A percentile compares a stretch with the other conserved stretches of the same genome.
Conservation (phyloP, 2,113 vertebrate species). For the Camelus dromedarius region DNA sequence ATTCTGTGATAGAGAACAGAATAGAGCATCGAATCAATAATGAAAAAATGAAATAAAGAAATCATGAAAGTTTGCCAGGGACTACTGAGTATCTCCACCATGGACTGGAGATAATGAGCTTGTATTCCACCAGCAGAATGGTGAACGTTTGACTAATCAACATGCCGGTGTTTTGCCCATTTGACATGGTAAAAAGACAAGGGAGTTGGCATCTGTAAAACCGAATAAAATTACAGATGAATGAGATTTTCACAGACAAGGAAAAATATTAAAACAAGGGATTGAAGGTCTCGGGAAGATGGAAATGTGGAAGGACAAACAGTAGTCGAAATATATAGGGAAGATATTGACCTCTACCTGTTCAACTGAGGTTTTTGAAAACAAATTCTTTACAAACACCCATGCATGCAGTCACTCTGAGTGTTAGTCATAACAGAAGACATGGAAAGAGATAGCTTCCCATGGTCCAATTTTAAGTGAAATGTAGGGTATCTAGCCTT, state of each 20-base stretch:
- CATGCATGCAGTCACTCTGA: background rate
- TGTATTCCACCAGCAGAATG: background rate
- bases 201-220: background rate
- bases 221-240: background rate
- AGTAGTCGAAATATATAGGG: too few species aligned
- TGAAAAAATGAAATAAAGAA: background rate
- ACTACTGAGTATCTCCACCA: background rate
- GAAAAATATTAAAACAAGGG: background rate
- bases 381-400: background rate
- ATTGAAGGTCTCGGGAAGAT: background rate
- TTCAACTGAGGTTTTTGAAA: background rate
- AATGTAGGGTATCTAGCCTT: background rate
- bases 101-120: background rate
- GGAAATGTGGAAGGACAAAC: background rate
- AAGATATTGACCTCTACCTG: background rate
- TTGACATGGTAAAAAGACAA: background rate
- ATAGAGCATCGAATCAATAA: background rate
- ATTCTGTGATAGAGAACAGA: background rate
- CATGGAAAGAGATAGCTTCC: background rate
- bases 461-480: background rate
- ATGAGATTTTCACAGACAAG: background rate
- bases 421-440: background rate
- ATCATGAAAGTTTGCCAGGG: background rate
- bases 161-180: background rate
- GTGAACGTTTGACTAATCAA: background rate